These are phyloP conservation scores for Takifugu flavidus DNA, from an alignment of 2,113 vertebrate species.

Conservation along the genomic window DNA sequence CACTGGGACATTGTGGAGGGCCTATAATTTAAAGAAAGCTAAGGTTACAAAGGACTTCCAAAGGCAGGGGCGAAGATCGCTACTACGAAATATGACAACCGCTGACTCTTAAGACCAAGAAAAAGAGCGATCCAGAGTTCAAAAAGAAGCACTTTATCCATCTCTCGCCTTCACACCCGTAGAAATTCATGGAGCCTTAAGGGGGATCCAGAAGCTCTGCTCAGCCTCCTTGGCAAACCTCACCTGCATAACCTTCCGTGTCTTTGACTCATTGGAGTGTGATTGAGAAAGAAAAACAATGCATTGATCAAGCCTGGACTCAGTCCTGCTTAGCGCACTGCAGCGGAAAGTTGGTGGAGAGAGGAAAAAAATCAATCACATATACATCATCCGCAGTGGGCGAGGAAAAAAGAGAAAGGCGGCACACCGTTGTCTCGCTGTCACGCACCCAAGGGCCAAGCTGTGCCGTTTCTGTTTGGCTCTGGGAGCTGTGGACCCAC, in stretches of 20 bases:
- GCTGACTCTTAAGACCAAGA: constrained; percentile 3
- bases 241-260: constrained; percentile 72
- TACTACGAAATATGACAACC: constrained; percentile 15
- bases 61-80: constrained; percentile 28
- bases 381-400: constrained; percentile 71
- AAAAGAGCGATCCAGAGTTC: constrained; percentile 4
- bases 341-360: constrained; percentile 64
- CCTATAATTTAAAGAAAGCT: constrained; percentile 63
- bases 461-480: constrained; percentile 58
- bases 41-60: constrained; percentile 46
- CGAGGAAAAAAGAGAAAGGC: constrained; percentile 57
- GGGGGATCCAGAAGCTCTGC: constrained; percentile 59
- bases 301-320: constrained; percentile 76
- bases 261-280: constrained; percentile 72
- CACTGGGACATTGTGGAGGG: constrained; percentile 43
- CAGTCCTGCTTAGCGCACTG: constrained; percentile 69
- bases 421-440: constrained; percentile 70
- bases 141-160: constrained; percentile 5
- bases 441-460: constrained; percentile 66
- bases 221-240: constrained; percentile 53
- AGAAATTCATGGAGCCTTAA: constrained; percentile 50
- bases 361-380: constrained; percentile 75
- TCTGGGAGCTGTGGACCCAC: constrained; percentile 53
- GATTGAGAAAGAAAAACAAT: constrained; percentile 76
- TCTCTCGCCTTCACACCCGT: not conserved